Evolutionary conservation across 2,797 vertebrate genomes (phyloP).

Genomic region (Spinibarbus caldwelli): DNA sequence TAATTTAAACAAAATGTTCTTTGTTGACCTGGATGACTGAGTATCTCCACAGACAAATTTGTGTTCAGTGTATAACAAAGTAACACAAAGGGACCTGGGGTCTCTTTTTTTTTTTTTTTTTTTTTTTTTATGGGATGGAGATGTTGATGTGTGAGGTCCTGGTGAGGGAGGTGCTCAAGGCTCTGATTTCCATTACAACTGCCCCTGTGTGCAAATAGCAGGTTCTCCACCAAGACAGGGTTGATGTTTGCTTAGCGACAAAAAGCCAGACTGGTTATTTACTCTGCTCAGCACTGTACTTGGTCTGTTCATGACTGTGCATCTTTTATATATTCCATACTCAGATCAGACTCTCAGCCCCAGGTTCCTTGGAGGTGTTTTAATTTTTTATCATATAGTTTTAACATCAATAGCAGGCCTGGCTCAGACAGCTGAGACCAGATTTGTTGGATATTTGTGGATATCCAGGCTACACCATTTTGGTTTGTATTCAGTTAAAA

Average conservation of each 20-base stretch:
- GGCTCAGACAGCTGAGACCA: not conserved
- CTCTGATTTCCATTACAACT: no score
- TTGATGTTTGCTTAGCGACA: slow-evolving; percentile 43
- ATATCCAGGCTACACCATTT: not conserved
- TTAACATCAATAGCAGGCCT: slow-evolving; percentile 4
- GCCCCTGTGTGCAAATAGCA: slow-evolving; percentile 52
- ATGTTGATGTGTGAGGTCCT: not conserved
- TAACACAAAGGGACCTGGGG: not conserved
- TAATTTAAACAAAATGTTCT: slow-evolving; percentile 8
- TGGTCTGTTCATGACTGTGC: slow-evolving; percentile 35
- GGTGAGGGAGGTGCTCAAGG: not conserved
- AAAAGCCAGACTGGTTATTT: slow-evolving; percentile 48
- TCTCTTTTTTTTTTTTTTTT: no score
- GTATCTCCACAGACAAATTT: not conserved
- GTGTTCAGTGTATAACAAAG: slow-evolving; percentile 21
- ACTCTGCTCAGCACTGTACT: slow-evolving; percentile 36
- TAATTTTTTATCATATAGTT: slow-evolving; percentile 36
- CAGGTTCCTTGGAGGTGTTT: slow-evolving; percentile 4
- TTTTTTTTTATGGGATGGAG: not conserved
- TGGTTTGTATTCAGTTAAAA: not conserved
- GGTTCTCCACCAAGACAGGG: slow-evolving; percentile 43
- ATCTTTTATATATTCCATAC: slow-evolving; percentile 34
- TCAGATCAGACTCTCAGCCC: not conserved
- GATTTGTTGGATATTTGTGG: not conserved
- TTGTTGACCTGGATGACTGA: not conserved